Evolutionary conservation across 2,888 invertebrate species (phyloP), one percentile per base, ranked within the genome.

Genomic region (Chrysomela aeneicollis): DNA sequence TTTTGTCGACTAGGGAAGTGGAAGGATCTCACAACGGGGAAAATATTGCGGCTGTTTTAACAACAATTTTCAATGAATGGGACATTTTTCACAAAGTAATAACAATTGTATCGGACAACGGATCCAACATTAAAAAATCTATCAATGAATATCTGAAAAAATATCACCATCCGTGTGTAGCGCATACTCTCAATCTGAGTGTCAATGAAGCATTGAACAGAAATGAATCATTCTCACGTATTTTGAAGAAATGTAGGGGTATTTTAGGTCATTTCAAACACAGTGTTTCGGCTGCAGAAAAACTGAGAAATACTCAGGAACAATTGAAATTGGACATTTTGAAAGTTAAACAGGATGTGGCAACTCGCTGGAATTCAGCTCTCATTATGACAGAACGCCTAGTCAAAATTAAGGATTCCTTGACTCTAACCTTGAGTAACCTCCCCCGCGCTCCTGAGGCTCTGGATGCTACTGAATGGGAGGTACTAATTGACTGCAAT

Each of bases 331-430:
- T 67, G 12, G 63, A 69, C 10, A 18, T 64, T 6, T 60, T 74
- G 52, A 75, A 77, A 71, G 64, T 77, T 2, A 76, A 76, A 62
- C 73, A 73, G 60, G 74, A 75, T 59, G 73, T 74, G 0, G 42
- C 47, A n/a, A 74, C 71, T 21, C 53, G 72, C n/a, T 76, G 75
- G 74, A 76, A 74, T 54, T 74, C 72, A 0, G 42, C 53, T 42
- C 58, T 73, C 5, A 61, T 63, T 1, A 75, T 75, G 73, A 57
- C 73, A 12, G 66, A 74, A 60, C 69, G 6, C 71, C 73, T 19
- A 26, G 26, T 26, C 3, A 26, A 26, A 26, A 26, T 26, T 5
- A 26, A 26, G 26, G 26, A 26, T 26, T 3, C 26, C 3, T 26
- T 26, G 6, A 26, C 26, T 5, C 3, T 26, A 26, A 26, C 26